These are phyloP conservation scores for Chrysomallon squamiferum DNA, from an alignment of 1,140 invertebrate genomes.

Conservation along the genomic window DNA sequence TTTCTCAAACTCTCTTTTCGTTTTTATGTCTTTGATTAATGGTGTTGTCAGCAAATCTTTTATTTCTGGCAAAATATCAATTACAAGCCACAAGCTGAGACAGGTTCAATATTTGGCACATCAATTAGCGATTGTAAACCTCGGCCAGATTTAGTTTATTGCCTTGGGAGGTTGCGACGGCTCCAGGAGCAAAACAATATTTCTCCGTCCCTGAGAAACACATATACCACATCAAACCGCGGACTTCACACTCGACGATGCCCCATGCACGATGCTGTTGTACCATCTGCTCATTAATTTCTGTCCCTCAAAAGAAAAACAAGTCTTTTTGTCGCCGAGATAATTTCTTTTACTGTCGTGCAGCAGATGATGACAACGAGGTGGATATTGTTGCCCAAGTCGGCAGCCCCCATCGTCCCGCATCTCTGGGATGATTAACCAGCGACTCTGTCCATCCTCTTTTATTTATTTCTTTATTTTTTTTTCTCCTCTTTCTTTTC, in stretches of 20 bases:
- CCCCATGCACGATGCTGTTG: background rate
- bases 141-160: background rate
- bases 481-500: no score
- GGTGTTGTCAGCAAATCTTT: background rate
- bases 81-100: slow-evolving; percentile 9
- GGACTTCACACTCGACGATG: background rate
- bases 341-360: no score
- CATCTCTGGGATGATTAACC: no score
- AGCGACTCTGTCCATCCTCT: no score
- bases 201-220: background rate
- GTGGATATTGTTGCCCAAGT: no score
- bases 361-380: no score
- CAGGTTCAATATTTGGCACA: slow-evolving; percentile 13
- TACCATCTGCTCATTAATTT: slow-evolving; percentile 7
- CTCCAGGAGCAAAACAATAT: background rate
- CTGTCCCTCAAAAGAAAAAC: slow-evolving; percentile 2
- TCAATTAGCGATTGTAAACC: slow-evolving; percentile 6
- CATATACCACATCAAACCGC: slow-evolving; percentile 4
- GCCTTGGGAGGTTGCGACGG: background rate
- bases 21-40: slow-evolving; percentile 6
- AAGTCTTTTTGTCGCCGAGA: no score
- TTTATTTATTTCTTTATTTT: no score
- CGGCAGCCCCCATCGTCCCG: no score
- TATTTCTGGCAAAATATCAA: slow-evolving; percentile 3
- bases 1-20: background rate